Conservation (phyloP, 2,113 vertebrate genomes). For the Pangasianodon gigas region DNA sequence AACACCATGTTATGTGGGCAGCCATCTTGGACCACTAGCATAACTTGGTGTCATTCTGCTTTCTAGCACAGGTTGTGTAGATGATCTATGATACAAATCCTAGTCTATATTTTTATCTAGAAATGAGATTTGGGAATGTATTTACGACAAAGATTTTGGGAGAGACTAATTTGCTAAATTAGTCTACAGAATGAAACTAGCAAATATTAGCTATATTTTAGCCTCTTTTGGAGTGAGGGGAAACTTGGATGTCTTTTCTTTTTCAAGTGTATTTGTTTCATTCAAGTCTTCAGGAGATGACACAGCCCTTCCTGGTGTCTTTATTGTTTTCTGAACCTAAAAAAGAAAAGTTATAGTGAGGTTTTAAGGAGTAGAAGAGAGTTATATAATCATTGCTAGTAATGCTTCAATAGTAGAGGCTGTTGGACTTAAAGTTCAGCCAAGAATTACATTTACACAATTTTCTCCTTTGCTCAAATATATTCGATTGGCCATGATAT, state of each 20-base stretch:
- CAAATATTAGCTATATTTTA: neutral
- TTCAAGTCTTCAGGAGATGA: slow-evolving; percentile 40
- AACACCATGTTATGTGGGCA: neutral
- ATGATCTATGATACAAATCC: neutral
- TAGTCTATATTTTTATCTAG: neutral
- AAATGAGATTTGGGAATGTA: neutral
- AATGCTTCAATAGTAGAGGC: neutral
- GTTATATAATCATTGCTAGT: neutral
- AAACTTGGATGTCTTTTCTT: neutral
- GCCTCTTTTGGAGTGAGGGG: neutral
- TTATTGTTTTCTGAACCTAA: slow-evolving; percentile 19
- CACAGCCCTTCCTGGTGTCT: slow-evolving; percentile 10
- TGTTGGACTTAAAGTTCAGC: neutral
- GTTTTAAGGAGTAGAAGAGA: neutral
- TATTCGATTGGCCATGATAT: neutral
- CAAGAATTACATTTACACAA: neutral
- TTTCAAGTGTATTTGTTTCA: neutral
- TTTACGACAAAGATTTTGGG: neutral
- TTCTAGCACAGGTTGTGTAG: neutral
- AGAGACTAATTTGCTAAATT: neutral
- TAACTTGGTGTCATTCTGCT: neutral
- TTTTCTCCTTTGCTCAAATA: neutral
- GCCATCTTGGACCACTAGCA: neutral
- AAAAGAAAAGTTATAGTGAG: neutral
- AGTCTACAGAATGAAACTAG: neutral